Base-by-base conservation (phyloP, 2,113 vertebrate species). In the Indicator indicator region DNA sequence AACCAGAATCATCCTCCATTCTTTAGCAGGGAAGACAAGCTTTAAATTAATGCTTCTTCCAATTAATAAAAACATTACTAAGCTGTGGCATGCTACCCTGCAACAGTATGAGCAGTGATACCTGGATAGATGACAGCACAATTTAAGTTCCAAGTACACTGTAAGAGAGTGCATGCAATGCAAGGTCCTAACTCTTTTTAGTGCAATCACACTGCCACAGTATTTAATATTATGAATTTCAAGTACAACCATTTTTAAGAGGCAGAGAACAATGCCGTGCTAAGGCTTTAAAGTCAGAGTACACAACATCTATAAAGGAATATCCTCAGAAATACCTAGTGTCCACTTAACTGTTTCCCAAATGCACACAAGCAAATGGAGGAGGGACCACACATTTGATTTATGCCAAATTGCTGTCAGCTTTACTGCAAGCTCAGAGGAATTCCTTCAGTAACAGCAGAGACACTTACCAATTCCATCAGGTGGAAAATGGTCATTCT, bases 381-480 rank as follows among this genome's bases (percentile, higher is more conserved):
- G 44, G 40, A 58, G 10, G 23, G 70, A 72, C 5, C 38, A 83
- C 40, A 30, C 13, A 44, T 2, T 73, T 71, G 7, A 30, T 67
- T 71, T 32, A n/a, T 32, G 38, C 63, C 63, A 87, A 83, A 86
- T 32, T 40, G 42, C 20, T 80, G 42, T 20, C 67, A 67, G n/a
- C 58, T 30, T 50, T 46, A 76, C 32, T 32, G 32, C 17, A 75
- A 85, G 89, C 59, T 75, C 75, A n/a, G 33, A 81, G 33, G 30
- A 72, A n/a, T 38, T 70, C 68, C 91, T 86, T 65, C 62, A 78
- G 75, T 5, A 86, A 52, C 28, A 77, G 93, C 72, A 81, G 83
- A 83, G 85, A 59, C 7, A 97, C 99, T 99, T 96, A 99, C 99
- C 99, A 97, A 98, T 98, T 96, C 99, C 99, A 96, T 99, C 99